Evolutionary conservation across 2,888 invertebrate species (phyloP).

Genomic region (Habroteleia sp.): DNA sequence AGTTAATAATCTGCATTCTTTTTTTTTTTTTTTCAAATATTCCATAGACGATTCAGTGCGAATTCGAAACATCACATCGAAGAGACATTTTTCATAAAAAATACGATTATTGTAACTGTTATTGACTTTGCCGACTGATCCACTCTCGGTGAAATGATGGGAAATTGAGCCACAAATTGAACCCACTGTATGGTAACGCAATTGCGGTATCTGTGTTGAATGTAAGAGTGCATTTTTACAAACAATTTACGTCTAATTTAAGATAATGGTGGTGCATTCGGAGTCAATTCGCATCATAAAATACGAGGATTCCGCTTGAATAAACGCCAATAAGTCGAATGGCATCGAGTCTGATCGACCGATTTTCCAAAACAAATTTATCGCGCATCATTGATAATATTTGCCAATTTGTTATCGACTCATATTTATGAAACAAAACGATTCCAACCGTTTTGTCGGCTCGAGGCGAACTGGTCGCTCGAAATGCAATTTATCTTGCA

Average conservation of each 20-base stretch:
- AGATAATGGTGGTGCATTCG: slow-evolving; percentile 23
- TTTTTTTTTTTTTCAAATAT: too few species aligned
- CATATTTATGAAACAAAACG: slow-evolving; percentile 9
- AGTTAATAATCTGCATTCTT: slow-evolving; percentile 5
- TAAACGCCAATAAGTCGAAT: slow-evolving; percentile 30
- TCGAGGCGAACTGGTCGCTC: too few species aligned
- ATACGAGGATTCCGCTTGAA: slow-evolving; percentile 21
- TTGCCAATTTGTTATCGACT: slow-evolving; percentile 12
- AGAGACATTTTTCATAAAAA: slow-evolving; percentile 1
- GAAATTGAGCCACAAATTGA: slow-evolving; percentile 34
- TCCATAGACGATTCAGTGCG: too few species aligned
- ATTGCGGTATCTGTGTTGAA: slow-evolving; percentile 28
- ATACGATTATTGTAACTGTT: neutral
- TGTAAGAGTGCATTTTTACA: slow-evolving; percentile 41
- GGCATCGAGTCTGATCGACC: slow-evolving; percentile 6
- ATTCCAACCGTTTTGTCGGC: too few species aligned
- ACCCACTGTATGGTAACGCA: slow-evolving; percentile 12
- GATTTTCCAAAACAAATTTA: slow-evolving; percentile 28
- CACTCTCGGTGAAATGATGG: slow-evolving; percentile 8
- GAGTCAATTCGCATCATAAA: slow-evolving; percentile 30
- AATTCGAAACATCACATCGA: too few species aligned
- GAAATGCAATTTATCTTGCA: too few species aligned
- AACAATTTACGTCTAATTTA: slow-evolving; percentile 50
- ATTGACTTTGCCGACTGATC: slow-evolving; percentile 17
- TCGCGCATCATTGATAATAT: slow-evolving; percentile 10